Percentiles rank a stretch among this genome's conserved stretches.
Conservation (phyloP, 1,140 invertebrate genomes). For the Tetraneura akinire region DNA sequence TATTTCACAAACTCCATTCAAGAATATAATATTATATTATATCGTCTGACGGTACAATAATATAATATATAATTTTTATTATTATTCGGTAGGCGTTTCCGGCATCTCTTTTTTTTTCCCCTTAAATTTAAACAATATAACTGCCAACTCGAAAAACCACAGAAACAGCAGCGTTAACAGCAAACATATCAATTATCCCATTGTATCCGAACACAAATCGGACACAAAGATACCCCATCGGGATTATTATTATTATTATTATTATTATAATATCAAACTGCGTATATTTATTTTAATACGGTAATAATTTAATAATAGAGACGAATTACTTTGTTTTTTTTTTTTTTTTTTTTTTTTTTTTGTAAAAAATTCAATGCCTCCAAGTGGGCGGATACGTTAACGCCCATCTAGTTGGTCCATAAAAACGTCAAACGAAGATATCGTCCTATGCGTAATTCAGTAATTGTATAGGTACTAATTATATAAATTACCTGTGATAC, state of each 20-base stretch:
- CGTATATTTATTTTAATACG: constrained; percentile 21
- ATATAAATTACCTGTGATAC: too few relatives aligned
- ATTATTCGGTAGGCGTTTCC: constrained; percentile 51
- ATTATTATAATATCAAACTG: constrained; percentile 17
- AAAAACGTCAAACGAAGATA: constrained; percentile 46
- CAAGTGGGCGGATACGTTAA: constrained; percentile 13
- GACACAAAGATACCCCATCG: constrained; percentile 51
- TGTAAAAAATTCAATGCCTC: neutral
- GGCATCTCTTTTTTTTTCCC: constrained; percentile 43
- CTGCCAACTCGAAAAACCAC: constrained; percentile 46
- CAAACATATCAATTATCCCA: constrained; percentile 50
- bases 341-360: too few relatives aligned
- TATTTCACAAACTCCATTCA: constrained; percentile 43
- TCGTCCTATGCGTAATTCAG: too few relatives aligned
- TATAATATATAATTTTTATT: constrained; percentile 49
- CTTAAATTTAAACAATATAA: constrained; percentile 49
- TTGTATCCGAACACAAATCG: constrained; percentile 48
- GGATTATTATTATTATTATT: constrained; percentile 40
- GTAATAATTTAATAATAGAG: constrained; percentile 44
- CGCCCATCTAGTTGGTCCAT: constrained; percentile 33
- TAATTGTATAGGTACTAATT: too few relatives aligned
- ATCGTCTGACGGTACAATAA: constrained; percentile 38
- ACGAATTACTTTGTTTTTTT: neutral
- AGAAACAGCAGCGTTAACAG: constrained; percentile 35
- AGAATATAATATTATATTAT: too few relatives aligned